Evolutionary conservation across 2,888 invertebrate species (phyloP), one percentile per base, ranked within the genome.

Genomic region (Junonia oenone): DNA sequence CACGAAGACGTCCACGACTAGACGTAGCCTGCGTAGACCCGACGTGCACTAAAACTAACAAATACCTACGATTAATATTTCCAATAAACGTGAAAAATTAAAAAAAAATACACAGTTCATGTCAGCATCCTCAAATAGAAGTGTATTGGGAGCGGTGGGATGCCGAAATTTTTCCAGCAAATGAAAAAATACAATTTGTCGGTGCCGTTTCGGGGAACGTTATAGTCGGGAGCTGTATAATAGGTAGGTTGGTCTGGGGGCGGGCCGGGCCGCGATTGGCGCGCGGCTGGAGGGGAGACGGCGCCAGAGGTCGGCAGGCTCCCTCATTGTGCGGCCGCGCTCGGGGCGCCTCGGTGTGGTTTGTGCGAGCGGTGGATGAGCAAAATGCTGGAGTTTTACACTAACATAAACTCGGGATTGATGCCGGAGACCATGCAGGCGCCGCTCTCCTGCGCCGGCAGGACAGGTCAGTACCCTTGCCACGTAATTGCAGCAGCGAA

Each of bases 351-450:
- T 60, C 64, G 60, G 59, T 51, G 62, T 38, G 45, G 68, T 69
- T 67, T 67, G 60, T 63, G 64, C 70, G 71, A 60, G 46, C 64
- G 65, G 71, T 75, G 55, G 62, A 74, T 75, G 69, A 73, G 70
- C 72, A 91, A 83, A 74, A 94, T 94, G 94, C 91, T 94, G 87
- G 94, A 94, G 78, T 94, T 94, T 81, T 94, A 93, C 76, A 92
- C 93, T 55, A 92, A 92, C 72, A 85, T 93, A 64, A 92, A 91
- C 67, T 74, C 92, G 60, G 91, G 90, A 80, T 90, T 93, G 87
- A 83, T 93, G 76, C 92, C 90, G 67, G 93, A 93, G 63, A 83
- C 83, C 54, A 80, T 88, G 80, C 88, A 92, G 77, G 91, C 91
- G 52, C 91, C 91, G 61, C 85, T 92, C 65, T 91, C 92, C 68